Evolutionary conservation across 2,797 vertebrate species (phyloP).

Genomic region (Trachurus trachurus): DNA sequence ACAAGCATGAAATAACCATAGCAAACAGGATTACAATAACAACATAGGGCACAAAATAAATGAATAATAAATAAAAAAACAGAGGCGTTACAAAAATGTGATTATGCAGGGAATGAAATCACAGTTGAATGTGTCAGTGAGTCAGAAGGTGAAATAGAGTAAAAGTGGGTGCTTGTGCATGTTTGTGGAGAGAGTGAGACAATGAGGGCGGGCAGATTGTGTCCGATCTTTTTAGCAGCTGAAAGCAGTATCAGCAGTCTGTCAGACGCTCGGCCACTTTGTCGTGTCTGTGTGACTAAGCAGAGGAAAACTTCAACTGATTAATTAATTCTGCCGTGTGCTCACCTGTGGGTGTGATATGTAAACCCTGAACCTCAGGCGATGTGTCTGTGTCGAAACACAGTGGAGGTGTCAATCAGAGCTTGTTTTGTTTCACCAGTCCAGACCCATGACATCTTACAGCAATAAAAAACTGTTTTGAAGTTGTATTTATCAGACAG

Average conservation of each 20-base stretch:
- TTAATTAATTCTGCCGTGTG: background rate
- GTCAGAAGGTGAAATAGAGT: background rate
- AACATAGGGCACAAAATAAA: too few relatives aligned
- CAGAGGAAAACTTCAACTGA: constrained; percentile 4
- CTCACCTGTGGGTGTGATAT: constrained; percentile 15
- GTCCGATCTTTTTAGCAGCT: background rate
- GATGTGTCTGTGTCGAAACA: background rate
- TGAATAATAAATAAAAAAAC: background rate
- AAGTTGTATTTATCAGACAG: background rate
- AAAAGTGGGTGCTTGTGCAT: background rate
- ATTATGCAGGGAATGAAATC: background rate
- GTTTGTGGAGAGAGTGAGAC: background rate
- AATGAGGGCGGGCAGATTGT: background rate
- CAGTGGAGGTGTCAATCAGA: background rate
- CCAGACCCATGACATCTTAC: background rate
- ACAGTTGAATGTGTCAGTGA: background rate
- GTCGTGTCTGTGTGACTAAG: constrained; percentile 38
- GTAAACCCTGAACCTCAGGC: background rate
- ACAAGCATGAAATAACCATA: background rate
- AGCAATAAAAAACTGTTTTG: background rate
- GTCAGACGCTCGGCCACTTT: background rate
- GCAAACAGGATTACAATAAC: background rate
- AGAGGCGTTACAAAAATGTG: background rate
- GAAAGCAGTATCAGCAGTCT: background rate
- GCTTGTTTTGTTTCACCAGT: background rate